Conservation (phyloP, 2,797 vertebrate species). For the Tapera naevia region DNA sequence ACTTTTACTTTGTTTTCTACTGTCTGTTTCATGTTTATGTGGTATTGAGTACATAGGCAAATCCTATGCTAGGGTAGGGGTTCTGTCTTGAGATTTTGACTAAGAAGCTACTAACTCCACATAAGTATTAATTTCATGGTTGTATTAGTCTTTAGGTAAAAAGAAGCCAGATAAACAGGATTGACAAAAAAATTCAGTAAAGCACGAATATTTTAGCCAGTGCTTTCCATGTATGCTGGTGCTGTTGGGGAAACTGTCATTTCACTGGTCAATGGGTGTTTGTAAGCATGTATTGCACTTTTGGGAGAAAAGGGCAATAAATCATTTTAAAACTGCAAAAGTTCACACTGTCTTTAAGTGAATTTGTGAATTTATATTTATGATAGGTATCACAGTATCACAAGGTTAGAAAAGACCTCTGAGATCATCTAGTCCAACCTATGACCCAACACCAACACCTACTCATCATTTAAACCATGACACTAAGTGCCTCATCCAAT, state of each 20-base stretch:
- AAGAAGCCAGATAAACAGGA: neutral
- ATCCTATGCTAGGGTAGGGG: neutral
- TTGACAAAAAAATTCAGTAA: neutral
- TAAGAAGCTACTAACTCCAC: neutral
- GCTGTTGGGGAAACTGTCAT: neutral
- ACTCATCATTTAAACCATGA: too few relatives aligned
- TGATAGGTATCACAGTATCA: too few relatives aligned
- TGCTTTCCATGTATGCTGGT: neutral
- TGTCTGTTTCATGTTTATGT: neutral
- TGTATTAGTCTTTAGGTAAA: neutral
- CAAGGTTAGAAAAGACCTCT: too few relatives aligned
- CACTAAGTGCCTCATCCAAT: too few relatives aligned
- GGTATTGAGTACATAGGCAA: neutral
- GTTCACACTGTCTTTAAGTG: neutral
- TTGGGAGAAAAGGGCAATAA: neutral
- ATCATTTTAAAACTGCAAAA: neutral
- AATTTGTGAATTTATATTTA: neutral
- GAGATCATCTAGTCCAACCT: too few relatives aligned
- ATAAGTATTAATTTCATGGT: neutral
- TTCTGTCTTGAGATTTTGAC: neutral
- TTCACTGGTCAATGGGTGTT: neutral
- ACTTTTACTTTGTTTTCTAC: neutral
- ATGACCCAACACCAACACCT: too few relatives aligned
- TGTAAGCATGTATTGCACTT: neutral
- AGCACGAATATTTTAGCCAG: neutral